These are phyloP conservation scores for Nylanderia fulva DNA, from an alignment of 1,140 invertebrate species.

Conservation along the genomic window DNA sequence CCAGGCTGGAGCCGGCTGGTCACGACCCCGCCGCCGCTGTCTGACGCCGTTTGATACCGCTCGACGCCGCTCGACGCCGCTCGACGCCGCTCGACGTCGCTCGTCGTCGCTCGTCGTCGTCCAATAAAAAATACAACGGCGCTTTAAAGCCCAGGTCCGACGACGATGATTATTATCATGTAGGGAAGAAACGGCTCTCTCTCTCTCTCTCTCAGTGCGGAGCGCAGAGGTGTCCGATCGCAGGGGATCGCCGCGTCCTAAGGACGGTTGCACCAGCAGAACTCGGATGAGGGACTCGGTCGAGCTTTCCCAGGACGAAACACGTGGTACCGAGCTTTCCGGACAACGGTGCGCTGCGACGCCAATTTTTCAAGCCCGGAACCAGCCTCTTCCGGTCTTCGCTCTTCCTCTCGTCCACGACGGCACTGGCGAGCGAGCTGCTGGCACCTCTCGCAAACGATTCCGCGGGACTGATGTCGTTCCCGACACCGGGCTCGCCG, in stretches of 20 bases:
- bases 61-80: slow-evolving; percentile 30
- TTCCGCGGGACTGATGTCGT: slow-evolving; percentile 24
- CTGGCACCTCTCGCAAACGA: neutral
- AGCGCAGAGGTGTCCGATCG: neutral
- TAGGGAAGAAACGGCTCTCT: neutral
- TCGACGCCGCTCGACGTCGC: neutral
- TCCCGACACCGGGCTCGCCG: neutral
- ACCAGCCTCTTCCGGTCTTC: neutral
- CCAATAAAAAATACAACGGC: slow-evolving; percentile 27
- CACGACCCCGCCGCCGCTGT: slow-evolving; percentile 43
- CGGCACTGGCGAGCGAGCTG: neutral
- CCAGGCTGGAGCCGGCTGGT: slow-evolving; percentile 72
- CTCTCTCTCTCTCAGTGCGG: neutral
- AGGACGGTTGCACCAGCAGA: neutral
- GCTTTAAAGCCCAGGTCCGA: slow-evolving; percentile 15
- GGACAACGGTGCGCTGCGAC: neutral
- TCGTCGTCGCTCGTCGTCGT: neutral
- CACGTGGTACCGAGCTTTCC: slow-evolving; percentile 10
- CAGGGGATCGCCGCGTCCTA: neutral
- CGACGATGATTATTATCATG: neutral
- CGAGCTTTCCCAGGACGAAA: neutral
- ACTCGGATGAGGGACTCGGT: neutral
- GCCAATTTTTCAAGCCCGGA: neutral
- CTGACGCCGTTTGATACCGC: slow-evolving; percentile 50
- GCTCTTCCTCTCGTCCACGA: neutral